Conservation (phyloP, 2,797 vertebrate species). For the Buphagus erythrorhynchus region DNA sequence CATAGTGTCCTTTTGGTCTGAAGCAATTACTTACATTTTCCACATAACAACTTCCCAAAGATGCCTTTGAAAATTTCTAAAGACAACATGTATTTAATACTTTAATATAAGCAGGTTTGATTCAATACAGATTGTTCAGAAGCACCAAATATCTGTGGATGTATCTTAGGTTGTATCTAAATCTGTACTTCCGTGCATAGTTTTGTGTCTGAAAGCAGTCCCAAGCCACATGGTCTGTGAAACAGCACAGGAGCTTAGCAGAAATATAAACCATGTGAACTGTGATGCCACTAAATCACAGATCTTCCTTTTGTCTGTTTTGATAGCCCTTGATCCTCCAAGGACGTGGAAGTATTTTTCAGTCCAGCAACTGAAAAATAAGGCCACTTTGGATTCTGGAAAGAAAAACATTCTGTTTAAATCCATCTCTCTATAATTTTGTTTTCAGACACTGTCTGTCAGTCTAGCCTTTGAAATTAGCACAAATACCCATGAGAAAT, state of each 20-base stretch:
- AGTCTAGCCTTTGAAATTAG: slow-evolving; percentile 68
- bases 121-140: slow-evolving; percentile 74
- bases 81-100: slow-evolving; percentile 77
- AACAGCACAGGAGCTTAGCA: slow-evolving; percentile 72
- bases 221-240: slow-evolving; percentile 63
- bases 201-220: slow-evolving; percentile 71
- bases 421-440: slow-evolving; percentile 46
- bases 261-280: slow-evolving; percentile 82
- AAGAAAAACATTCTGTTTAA: slow-evolving; percentile 61
- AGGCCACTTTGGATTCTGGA: slow-evolving; percentile 42
- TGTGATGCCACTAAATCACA: slow-evolving; percentile 65
- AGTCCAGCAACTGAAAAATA: slow-evolving; percentile 39
- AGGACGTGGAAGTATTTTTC: slow-evolving; percentile 55
- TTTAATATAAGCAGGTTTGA: slow-evolving; percentile 80
- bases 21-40: slow-evolving; percentile 75
- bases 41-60: slow-evolving; percentile 76
- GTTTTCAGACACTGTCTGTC: slow-evolving; percentile 56
- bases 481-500: slow-evolving; percentile 66
- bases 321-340: slow-evolving; percentile 69
- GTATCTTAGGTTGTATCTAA: slow-evolving; percentile 80
- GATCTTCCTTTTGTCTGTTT: slow-evolving; percentile 79
- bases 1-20: slow-evolving; percentile 58
- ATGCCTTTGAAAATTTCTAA: slow-evolving; percentile 79
- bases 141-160: slow-evolving; percentile 62
- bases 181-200: slow-evolving; percentile 77